phyloP scores from a whole-genome alignment of 1,140 invertebrate genomes.

The Cyclargus thomasi region DNA sequence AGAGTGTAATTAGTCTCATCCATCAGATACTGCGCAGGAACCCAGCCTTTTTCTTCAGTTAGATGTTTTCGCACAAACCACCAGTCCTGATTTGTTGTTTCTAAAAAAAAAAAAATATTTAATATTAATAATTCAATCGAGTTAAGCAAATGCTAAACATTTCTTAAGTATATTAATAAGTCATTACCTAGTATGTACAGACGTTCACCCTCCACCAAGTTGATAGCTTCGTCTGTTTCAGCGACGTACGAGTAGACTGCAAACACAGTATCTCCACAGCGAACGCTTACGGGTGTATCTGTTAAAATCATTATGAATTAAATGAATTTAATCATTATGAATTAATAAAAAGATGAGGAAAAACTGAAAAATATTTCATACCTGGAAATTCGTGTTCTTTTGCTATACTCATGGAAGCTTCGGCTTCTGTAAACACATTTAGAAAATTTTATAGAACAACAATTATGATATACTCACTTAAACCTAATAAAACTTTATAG shows the following conservation, averaged over 20 bases:
- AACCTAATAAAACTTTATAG: too few species aligned
- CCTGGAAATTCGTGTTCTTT: slow-evolving; percentile 65
- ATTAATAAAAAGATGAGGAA: background rate
- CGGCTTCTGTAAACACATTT: slow-evolving; percentile 52
- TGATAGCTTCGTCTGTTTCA: slow-evolving; percentile 91
- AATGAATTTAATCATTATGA: background rate
- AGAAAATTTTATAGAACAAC: background rate
- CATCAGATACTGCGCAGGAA: slow-evolving; percentile 91
- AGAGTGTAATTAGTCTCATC: slow-evolving; percentile 86
- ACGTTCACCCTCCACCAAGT: slow-evolving; percentile 92
- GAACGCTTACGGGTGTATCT: slow-evolving; percentile 75
- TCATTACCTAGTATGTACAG: slow-evolving; percentile 86
- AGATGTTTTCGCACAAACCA: slow-evolving; percentile 94
- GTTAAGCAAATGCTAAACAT: too few species aligned
- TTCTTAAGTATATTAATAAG: too few species aligned
- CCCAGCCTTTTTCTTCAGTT: slow-evolving; percentile 93
- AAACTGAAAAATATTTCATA: slow-evolving; percentile 25
- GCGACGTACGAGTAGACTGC: slow-evolving; percentile 90
- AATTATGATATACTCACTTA: too few species aligned
- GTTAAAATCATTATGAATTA: slow-evolving; percentile 21
- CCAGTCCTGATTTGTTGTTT: slow-evolving; percentile 88
- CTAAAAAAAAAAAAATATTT: slow-evolving; percentile 48
- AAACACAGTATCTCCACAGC: slow-evolving; percentile 85
- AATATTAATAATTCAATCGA: too few species aligned
- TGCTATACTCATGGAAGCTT: slow-evolving; percentile 59